Percentiles rank a stretch among this genome's conserved stretches.
Conservation (phyloP, 2,113 vertebrate genomes). For the Sigmodon hispidus region DNA sequence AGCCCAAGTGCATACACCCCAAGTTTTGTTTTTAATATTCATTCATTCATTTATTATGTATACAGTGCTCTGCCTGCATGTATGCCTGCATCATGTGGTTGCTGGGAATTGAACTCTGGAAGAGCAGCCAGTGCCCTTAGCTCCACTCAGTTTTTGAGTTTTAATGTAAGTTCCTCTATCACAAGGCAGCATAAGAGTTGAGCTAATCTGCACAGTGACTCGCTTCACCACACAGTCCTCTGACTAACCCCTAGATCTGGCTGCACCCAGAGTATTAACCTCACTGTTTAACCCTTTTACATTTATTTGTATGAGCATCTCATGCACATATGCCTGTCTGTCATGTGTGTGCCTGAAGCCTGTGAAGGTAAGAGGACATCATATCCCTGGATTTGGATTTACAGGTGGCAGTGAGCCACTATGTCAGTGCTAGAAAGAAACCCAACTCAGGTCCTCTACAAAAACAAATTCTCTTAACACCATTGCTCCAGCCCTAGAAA, state of each 20-base stretch:
- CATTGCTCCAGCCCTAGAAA: not conserved
- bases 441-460: not conserved
- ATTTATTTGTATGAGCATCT: not conserved
- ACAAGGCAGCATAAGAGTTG: not conserved
- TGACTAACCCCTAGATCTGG: not conserved
- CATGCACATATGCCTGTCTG: not conserved
- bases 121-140: no score
- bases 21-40: no score
- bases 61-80: no score
- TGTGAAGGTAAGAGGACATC: not conserved
- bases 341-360: not conserved
- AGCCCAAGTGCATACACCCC: no score
- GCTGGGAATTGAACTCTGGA: no score
- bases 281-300: not conserved
- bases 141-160: no score
- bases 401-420: not conserved
- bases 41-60: no score
- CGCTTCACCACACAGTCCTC: constrained; percentile 16
- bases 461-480: not conserved
- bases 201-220: not conserved
- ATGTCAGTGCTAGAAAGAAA: not conserved
- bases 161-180: not conserved
- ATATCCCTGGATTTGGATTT: not conserved
- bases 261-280: constrained; percentile 36
- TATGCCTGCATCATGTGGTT: no score